Evolutionary conservation across 2,113 vertebrate species (phyloP).

Genomic region (Turdus rufiventris): DNA sequence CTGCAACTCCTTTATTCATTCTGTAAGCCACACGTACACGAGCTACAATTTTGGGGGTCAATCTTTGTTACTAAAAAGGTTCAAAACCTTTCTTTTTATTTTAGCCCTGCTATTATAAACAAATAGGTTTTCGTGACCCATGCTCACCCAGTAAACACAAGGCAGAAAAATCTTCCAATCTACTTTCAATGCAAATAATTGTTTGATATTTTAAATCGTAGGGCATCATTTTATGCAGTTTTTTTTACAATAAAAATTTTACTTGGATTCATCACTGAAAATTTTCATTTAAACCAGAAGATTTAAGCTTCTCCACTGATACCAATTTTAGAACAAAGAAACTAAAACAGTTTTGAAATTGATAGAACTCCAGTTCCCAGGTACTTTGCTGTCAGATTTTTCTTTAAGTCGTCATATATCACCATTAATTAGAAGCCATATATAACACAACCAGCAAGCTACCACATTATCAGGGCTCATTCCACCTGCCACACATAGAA

Average conservation of each 20-base stretch:
- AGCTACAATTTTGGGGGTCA: not conserved
- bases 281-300: not conserved
- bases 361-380: not conserved
- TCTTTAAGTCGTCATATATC: not conserved
- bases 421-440: not conserved
- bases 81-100: not conserved
- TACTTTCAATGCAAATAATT: not conserved
- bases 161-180: not conserved
- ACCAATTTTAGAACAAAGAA: not conserved
- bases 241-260: not conserved
- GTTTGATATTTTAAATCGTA: not conserved
- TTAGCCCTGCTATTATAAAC: not conserved
- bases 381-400: not conserved
- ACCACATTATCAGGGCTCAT: not conserved
- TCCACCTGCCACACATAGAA: fast-evolving
- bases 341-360: not conserved
- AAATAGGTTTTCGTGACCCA: not conserved
- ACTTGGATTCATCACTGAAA: not conserved
- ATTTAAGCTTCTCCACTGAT: not conserved
- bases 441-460: not conserved
- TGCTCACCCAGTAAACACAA: not conserved
- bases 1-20: not conserved
- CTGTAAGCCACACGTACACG: not conserved
- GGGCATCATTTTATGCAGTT: not conserved
- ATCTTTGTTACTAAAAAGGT: not conserved